Conservation (phyloP, 92 coral and sea anemone species). For the Chrysogorgia sp. region DNA sequence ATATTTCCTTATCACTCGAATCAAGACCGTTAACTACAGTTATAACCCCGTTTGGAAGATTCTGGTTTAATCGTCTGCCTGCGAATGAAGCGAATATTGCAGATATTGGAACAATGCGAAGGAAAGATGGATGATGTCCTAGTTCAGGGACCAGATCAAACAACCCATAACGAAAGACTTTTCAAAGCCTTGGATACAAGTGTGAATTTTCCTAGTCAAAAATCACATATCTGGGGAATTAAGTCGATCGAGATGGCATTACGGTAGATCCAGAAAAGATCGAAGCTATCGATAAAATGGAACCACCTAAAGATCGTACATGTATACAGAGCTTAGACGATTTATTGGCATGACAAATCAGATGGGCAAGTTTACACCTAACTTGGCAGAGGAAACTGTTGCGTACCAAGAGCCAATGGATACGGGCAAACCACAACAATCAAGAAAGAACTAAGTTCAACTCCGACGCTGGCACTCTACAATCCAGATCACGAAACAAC, state of each 20-base stretch:
- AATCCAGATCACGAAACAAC: too few relatives aligned
- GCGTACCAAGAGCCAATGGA: conserved; percentile 50
- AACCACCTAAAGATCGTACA: conserved; percentile 32
- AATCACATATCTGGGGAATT: conserved; percentile 39
- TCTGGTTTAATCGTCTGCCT: too few relatives aligned
- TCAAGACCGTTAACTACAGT: too few relatives aligned
- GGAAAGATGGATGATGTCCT: too few relatives aligned
- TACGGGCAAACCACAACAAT: conserved; percentile 36
- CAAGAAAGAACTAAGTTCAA: conserved; percentile 50
- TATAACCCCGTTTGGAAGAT: too few relatives aligned
- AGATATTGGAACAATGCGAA: too few relatives aligned
- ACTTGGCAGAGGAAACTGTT: conserved; percentile 48
- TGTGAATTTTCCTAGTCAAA: conserved; percentile 25
- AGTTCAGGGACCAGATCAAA: background rate
- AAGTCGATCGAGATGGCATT: conserved; percentile 35
- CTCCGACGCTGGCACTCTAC: conserved; percentile 42
- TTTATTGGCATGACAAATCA: conserved; percentile 61
- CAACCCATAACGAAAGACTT: too few relatives aligned
- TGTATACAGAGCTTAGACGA: conserved; percentile 46
- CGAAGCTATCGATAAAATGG: conserved; percentile 32
- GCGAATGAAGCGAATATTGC: too few relatives aligned
- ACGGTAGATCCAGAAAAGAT: conserved; percentile 47
- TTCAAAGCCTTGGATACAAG: too few relatives aligned
- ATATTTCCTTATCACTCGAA: too few relatives aligned
- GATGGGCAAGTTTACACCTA: conserved; percentile 43